A percentile compares a stretch with the other conserved stretches of the same genome.
Conservation (phyloP, 2,797 vertebrate species). For the Acropternis orthonyx region DNA sequence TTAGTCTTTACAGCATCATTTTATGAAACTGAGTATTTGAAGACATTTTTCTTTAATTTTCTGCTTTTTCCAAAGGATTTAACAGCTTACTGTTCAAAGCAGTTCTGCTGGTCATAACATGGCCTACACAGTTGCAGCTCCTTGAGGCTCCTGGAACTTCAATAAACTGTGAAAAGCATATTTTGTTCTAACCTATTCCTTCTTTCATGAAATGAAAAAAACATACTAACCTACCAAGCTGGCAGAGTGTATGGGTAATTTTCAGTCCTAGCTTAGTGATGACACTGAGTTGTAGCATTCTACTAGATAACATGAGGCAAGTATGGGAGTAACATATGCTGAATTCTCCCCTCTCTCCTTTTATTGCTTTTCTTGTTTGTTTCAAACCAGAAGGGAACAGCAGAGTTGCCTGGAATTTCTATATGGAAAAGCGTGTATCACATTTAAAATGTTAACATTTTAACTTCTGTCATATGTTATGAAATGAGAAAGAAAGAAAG, state of each 20-base stretch:
- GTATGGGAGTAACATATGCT: not conserved
- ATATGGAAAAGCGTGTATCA: accelerated
- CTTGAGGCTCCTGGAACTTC: not conserved
- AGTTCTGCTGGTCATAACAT: not conserved
- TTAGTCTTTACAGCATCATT: not conserved
- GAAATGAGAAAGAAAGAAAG: not conserved
- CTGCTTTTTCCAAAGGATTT: not conserved
- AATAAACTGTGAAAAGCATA: not conserved
- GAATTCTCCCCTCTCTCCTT: not conserved
- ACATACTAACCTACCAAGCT: not conserved
- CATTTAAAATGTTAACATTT: not conserved
- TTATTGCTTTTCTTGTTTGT: not conserved
- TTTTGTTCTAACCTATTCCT: not conserved
- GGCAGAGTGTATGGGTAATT: not conserved
- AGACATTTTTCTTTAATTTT: not conserved
- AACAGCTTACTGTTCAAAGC: not conserved
- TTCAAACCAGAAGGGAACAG: not conserved
- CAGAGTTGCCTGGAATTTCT: not conserved
- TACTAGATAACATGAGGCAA: not conserved
- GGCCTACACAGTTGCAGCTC: not conserved
- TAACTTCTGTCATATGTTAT: not conserved
- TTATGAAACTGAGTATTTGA: not conserved
- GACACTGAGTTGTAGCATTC: not conserved
- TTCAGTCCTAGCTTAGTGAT: not conserved
- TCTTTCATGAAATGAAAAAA: not conserved